phyloP scores from a whole-genome alignment of 2,888 invertebrate genomes.

The Cryptus viduatorius region DNA sequence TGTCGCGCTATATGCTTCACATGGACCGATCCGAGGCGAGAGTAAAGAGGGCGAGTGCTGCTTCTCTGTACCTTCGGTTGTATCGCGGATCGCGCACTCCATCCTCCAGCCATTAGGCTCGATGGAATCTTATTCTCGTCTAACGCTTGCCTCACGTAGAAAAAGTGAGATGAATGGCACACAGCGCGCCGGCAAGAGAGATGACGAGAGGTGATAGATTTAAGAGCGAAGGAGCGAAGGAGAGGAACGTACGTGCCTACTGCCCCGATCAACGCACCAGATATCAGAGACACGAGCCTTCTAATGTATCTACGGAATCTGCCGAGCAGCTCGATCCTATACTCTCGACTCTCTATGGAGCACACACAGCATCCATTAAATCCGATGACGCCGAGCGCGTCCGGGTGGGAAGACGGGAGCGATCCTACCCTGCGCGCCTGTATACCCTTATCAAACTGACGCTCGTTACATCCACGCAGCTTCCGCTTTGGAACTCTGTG shows the following conservation, averaged over 20 bases:
- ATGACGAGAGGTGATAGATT: conserved; percentile 44
- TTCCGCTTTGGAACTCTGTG: background rate
- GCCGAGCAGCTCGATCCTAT: conserved; percentile 52
- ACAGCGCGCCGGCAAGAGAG: conserved; percentile 40
- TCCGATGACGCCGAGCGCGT: conserved; percentile 35
- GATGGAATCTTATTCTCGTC: conserved; percentile 72
- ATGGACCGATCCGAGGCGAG: conserved; percentile 6
- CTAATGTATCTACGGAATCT: conserved; percentile 73
- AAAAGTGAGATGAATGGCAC: conserved; percentile 53
- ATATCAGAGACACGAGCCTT: conserved; percentile 78
- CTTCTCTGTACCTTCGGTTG: conserved; percentile 9
- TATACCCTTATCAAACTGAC: conserved; percentile 75
- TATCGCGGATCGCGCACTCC: conserved; percentile 67
- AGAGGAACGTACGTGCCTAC: conserved; percentile 77
- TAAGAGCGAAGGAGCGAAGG: conserved; percentile 27
- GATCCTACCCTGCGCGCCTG: conserved; percentile 45
- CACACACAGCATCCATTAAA: conserved; percentile 51
- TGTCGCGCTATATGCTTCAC: conserved; percentile 25
- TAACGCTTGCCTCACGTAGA: background rate
- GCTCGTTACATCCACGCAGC: conserved; percentile 53
- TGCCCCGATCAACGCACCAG: conserved; percentile 78
- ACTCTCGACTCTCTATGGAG: conserved; percentile 23
- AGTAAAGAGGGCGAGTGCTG: conserved; percentile 62
- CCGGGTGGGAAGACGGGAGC: background rate
- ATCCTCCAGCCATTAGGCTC: conserved; percentile 72